Evolutionary conservation across 37 sponge, comb jelly and placozoan species (phyloP).

Genomic region (Geodia barretti): DNA sequence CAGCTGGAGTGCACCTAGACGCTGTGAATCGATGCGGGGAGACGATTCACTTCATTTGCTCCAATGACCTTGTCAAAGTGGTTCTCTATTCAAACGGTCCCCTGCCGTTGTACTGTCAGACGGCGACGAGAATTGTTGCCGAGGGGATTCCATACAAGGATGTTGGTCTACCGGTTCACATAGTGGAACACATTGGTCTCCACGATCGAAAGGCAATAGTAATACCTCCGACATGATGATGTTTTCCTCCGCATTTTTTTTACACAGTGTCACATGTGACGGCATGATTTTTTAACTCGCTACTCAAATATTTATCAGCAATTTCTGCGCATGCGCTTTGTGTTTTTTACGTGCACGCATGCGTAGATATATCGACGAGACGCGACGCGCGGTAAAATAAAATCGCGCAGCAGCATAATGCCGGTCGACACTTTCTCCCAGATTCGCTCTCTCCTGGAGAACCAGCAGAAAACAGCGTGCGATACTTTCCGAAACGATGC

Average conservation of each 20-base stretch:
- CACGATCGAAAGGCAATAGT: constrained; percentile 30
- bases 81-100: constrained; percentile 49
- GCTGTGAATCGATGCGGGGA: constrained; percentile 47
- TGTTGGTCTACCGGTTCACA: constrained; percentile 49
- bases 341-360: background rate
- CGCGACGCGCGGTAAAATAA: too few species aligned
- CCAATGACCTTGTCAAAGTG: constrained; percentile 30
- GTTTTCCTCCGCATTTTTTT: too few species aligned
- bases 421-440: background rate
- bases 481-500: background rate
- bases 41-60: constrained; percentile 14
- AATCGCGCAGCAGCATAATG: background rate
- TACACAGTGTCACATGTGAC: too few species aligned
- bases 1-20: constrained; percentile 40
- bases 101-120: constrained; percentile 29
- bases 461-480: background rate
- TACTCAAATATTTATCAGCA: too few species aligned
- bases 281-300: too few species aligned
- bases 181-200: constrained; percentile 26
- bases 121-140: constrained; percentile 24
- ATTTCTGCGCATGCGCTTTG: background rate
- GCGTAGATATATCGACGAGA: too few species aligned
- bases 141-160: constrained; percentile 26
- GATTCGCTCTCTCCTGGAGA: background rate
- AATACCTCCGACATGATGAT: background rate